Conservation (phyloP, 2,888 invertebrate genomes). For the Calliphora vomitoria region DNA sequence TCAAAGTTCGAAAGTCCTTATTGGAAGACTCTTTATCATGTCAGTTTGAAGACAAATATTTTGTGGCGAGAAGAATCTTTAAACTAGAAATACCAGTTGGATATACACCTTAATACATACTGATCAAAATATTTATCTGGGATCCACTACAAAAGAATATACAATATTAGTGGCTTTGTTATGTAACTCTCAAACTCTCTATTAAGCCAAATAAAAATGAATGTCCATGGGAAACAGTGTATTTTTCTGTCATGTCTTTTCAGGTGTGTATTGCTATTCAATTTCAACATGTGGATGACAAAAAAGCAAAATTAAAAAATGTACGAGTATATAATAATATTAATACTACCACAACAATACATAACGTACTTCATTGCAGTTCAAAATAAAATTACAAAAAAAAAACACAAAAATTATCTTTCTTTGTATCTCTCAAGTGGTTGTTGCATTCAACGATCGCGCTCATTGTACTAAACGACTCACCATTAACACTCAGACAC, state of each 20-base stretch:
- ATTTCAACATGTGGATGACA: conserved; percentile 66
- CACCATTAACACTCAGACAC: conserved; percentile 46
- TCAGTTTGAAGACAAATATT: too few relatives aligned
- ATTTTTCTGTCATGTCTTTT: conserved; percentile 22
- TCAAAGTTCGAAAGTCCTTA: too few relatives aligned
- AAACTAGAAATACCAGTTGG: too few relatives aligned
- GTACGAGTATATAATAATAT: conserved; percentile 33
- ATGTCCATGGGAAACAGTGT: conserved; percentile 63
- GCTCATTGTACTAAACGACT: conserved; percentile 59
- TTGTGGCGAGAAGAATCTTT: too few relatives aligned
- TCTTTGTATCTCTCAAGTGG: conserved; percentile 71
- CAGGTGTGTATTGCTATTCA: conserved; percentile 70
- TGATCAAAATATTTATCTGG: too few relatives aligned
- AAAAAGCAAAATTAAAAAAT: conserved; percentile 41
- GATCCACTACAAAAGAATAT: too few relatives aligned
- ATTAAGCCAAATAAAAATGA: too few relatives aligned
- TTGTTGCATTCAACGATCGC: conserved; percentile 69
- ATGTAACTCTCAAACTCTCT: too few relatives aligned
- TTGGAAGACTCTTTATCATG: too few relatives aligned
- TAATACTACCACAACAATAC: conserved; percentile 56
- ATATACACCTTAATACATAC: too few relatives aligned
- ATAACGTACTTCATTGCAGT: conserved; percentile 44
- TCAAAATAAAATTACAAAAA: conserved; percentile 14
- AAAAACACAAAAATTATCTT: conserved; percentile 55
- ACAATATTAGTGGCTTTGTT: too few relatives aligned